These are phyloP conservation scores for Pseudoatta argentina DNA, from an alignment of 1,140 invertebrate genomes.

Conservation along the genomic window DNA sequence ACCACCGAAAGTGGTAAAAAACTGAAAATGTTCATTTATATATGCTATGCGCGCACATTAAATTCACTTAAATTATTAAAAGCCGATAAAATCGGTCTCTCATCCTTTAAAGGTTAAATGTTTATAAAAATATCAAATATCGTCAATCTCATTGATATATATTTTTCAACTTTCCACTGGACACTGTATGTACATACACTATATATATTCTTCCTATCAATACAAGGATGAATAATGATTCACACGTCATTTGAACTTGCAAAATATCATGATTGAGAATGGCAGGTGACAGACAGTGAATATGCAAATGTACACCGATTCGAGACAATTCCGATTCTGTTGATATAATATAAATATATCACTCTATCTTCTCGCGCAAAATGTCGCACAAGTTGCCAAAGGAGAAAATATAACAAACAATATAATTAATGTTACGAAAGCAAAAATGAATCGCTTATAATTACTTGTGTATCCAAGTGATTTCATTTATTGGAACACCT, in stretches of 20 bases:
- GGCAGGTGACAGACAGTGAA: neutral
- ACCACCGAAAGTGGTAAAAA: too few relatives aligned
- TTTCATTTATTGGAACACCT: neutral
- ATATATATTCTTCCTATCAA: too few relatives aligned
- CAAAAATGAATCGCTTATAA: neutral
- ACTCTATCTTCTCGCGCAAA: neutral
- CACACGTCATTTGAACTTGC: slow-evolving; percentile 5
- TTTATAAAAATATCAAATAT: too few relatives aligned
- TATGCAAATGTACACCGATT: slow-evolving; percentile 11
- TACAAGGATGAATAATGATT: slow-evolving; percentile 27
- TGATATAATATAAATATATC: neutral
- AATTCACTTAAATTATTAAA: too few relatives aligned
- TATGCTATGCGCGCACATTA: too few relatives aligned
- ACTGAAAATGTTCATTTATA: too few relatives aligned
- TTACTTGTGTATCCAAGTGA: neutral
- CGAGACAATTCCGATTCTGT: neutral
- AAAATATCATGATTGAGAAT: neutral
- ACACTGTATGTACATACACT: too few relatives aligned
- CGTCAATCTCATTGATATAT: too few relatives aligned
- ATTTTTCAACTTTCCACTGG: too few relatives aligned
- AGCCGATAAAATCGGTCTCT: too few relatives aligned
- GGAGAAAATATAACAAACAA: neutral
- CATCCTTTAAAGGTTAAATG: too few relatives aligned
- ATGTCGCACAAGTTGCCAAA: neutral
- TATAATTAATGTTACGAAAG: neutral